These are phyloP conservation scores for Tyrannus savana DNA, from an alignment of 2,113 vertebrate genomes.

Conservation along the genomic window DNA sequence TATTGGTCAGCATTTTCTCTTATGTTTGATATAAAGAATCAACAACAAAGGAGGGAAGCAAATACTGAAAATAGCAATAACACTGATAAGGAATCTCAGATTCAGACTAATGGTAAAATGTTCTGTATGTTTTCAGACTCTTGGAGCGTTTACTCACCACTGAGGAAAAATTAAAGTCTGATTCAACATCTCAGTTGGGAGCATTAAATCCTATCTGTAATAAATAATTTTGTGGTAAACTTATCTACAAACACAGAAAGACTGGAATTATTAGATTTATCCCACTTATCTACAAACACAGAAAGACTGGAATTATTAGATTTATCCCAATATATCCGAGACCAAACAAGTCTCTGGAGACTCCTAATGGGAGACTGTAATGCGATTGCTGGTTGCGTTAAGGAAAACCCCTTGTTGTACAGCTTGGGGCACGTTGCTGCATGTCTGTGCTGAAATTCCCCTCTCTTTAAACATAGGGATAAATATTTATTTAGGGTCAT, in stretches of 20 bases:
- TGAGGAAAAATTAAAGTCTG: neutral
- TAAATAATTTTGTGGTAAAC: neutral
- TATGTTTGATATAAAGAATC: neutral
- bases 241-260: neutral
- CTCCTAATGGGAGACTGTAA: neutral
- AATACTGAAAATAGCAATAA: neutral
- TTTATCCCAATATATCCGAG: neutral
- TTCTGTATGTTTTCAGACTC: neutral
- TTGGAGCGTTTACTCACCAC: neutral
- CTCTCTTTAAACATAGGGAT: neutral
- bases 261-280: neutral
- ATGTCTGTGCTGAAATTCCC: neutral
- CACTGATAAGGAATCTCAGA: neutral
- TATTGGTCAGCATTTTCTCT: neutral
- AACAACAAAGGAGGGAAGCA: neutral
- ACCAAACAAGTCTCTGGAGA: neutral
- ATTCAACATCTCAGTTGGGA: neutral
- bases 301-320: neutral
- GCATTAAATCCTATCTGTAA: neutral
- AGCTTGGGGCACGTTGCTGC: neutral
- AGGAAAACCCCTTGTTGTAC: neutral
- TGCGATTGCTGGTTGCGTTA: neutral
- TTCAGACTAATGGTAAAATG: neutral
- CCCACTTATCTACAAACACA: neutral
- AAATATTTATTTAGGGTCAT: slow-evolving; percentile 35